Evolutionary conservation across 1,140 invertebrate genomes (phyloP).

Genomic region (Zelostemma sp.): DNA sequence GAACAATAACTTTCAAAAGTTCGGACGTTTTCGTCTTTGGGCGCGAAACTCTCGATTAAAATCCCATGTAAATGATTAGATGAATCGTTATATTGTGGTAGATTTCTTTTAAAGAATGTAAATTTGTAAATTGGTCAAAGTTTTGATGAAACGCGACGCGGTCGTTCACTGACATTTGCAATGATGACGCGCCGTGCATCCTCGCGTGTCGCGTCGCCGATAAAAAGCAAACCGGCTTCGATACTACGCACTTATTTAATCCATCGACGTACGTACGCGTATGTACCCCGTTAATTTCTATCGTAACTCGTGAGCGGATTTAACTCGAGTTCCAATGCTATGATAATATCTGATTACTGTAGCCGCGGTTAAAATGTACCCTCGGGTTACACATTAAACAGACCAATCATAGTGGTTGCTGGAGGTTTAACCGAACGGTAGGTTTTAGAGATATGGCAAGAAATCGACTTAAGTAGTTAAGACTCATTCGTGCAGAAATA

Average conservation of each 20-base stretch:
- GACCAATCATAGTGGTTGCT: conserved; percentile 36
- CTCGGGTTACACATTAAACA: conserved; percentile 38
- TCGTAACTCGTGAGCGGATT: conserved; percentile 41
- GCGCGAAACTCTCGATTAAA: no score
- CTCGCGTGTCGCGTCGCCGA: conserved; percentile 45
- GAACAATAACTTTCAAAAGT: no score
- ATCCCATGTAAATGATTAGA: no score
- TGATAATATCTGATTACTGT: conserved; percentile 49
- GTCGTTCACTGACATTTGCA: conserved; percentile 34
- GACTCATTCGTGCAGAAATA: conserved; percentile 19
- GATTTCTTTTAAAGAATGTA: no score
- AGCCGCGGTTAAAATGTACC: conserved; percentile 45
- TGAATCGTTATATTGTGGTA: no score
- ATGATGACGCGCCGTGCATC: conserved; percentile 35
- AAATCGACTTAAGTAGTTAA: conserved; percentile 10
- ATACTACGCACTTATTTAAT: conserved; percentile 49
- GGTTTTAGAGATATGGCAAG: conserved; percentile 32
- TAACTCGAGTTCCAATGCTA: conserved; percentile 33
- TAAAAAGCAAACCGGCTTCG: conserved; percentile 42
- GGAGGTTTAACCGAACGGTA: conserved; percentile 34
- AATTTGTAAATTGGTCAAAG: conserved; percentile 3
- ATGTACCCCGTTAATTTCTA: conserved; percentile 46
- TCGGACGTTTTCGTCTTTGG: no score
- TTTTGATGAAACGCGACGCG: conserved; percentile 22
- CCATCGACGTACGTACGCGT: conserved; percentile 28